Evolutionary conservation across 2,888 invertebrate species (phyloP), one percentile per base, ranked within the genome.

Genomic region (Calameuta pallipes): DNA sequence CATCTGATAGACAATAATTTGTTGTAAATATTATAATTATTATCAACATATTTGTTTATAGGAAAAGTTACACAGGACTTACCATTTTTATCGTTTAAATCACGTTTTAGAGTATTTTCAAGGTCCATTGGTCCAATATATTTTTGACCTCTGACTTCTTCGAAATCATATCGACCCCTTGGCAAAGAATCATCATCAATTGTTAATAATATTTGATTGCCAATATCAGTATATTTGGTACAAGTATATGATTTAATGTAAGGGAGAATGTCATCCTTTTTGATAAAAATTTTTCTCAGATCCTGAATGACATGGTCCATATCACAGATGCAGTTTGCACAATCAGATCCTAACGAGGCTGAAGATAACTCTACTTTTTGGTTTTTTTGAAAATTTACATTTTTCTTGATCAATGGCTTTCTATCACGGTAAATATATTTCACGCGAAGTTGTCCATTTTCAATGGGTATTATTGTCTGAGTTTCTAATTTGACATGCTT

Each of bases 241-340:
- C 89, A 89, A 75, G 85, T 81, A 77, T 87, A 87, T 23, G 78
- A 76, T 34, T 77, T 79, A 69, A 89, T 85, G 76, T 81, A 81
- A 69, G 78, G 78, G 30, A 86, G 77, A 33, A 85, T 79, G 78
- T 85, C 83, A 34, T 80, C 82, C 41, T 81, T 83, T 69, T 79
- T 80, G 31, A 73, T 75, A 74, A 82, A 75, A 74, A 84, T 85
- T 73, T 76, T 81, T 68, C 82, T 84, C 33, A 87, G 70, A 15
- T 83, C 83, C 9, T 76, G 75, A 41, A 88, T 78, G 1, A 82
- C 83, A 23, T 82, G 78, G 6, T 79, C 82, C 4, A 88, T 71
- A 36, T 88, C 85, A 76, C 88, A 89, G 75, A 89, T 84, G 76
- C 87, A 88, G 76, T 79, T 82, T 11, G 76, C 77, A 78, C 88